Evolutionary conservation across 1,140 invertebrate species (phyloP), one percentile per base, ranked within the genome.

Genomic region (Drosophila nigromelanica): DNA sequence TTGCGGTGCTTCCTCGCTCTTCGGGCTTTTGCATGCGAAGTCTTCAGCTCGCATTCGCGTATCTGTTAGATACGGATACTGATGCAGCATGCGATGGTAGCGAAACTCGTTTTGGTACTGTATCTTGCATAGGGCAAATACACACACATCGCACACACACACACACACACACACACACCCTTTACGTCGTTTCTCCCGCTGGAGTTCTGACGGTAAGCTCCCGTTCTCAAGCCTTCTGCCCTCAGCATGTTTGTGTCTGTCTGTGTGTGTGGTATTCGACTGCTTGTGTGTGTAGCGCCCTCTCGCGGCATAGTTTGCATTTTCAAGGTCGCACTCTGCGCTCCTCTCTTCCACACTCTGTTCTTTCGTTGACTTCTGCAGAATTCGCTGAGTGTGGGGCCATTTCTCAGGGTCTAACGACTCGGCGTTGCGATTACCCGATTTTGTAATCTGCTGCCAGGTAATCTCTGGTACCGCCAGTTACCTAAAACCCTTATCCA

Each of bases 241-340:
- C 4, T 12, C 10, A 56, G 37, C n/a, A 14, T 18, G 8, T 37
- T 12, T 55, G 39, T 33, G 5, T 48, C 5, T 35, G 61, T 30
- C 30, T 45, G 30, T 42, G n/a, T 27, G 5, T 50, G 5, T 11
- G n/a, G 8, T 37, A 8, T 63, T 42, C 40, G 10, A n/a, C 27
- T 12, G 14, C 18, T 21, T 69, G 35, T 75, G 77, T 58, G 33
- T 62, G 74, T 68, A 87, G 81, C 82, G 82, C 81, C 77, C 45
- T 76, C 82, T 76, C 82, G 66, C 82, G 81, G 78, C 81, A 85
- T 86, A 86, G 81, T 86, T 85, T 86, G 82, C 73, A 59, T 78
- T 87, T 86, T 86, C 81, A 86, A 86, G 81, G 81, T 87, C 81
- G 78, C 42, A 51, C 37, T 27, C 59, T 70, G 39, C 11, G 47